Evolutionary conservation across 2,113 vertebrate genomes (phyloP).

Genomic region (Epinephelus fuscoguttatus): DNA sequence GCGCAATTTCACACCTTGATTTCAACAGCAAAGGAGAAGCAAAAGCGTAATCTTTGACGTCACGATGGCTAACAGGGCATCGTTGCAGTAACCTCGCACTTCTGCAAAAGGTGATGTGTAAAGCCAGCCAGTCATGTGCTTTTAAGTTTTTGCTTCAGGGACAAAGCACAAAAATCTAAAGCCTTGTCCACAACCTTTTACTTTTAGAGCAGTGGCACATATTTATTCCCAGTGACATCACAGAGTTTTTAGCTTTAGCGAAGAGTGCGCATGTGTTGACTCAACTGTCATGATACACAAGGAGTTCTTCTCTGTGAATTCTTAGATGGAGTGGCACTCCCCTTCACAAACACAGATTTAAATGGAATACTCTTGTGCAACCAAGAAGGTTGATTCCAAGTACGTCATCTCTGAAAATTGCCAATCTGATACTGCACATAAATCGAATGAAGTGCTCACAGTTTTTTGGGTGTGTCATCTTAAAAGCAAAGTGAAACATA

Average conservation of each 20-base stretch:
- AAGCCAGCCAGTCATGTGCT: background rate
- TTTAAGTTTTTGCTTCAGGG: background rate
- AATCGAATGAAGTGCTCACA: background rate
- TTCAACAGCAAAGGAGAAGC: background rate
- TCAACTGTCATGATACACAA: background rate
- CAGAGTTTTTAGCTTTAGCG: background rate
- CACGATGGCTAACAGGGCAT: background rate
- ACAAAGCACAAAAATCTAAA: background rate
- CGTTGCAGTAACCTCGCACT: background rate
- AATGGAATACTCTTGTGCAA: background rate
- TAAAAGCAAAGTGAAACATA: background rate
- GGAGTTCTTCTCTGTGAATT: background rate
- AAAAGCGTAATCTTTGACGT: background rate
- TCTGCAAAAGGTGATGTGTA: background rate
- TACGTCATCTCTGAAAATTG: background rate
- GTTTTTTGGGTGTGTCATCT: background rate
- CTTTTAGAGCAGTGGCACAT: background rate
- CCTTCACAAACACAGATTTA: background rate
- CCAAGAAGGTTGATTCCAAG: background rate
- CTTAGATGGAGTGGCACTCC: conserved; percentile 4
- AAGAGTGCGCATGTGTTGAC: background rate
- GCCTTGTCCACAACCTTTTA: background rate
- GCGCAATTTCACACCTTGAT: background rate
- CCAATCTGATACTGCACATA: background rate
- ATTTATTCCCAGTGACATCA: background rate